Base-by-base conservation (phyloP, 2,113 vertebrate species). In the Vidua macroura region DNA sequence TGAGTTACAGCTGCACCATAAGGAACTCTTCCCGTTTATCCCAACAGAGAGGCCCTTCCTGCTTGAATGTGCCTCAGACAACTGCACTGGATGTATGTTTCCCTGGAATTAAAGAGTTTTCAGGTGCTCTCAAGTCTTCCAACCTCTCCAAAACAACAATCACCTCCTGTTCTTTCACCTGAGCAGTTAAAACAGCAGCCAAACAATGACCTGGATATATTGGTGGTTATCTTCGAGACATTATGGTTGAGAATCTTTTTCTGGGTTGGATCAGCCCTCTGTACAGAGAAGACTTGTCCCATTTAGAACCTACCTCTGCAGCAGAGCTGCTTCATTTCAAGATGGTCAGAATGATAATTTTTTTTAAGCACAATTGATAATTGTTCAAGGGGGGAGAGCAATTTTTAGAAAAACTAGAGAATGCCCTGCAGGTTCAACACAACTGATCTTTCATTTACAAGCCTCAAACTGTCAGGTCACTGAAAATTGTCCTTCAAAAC, bases 401-500 rank as follows among this genome's bases (percentile, higher is more conserved):
- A 51, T 73, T 95, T 80, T 80, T 35, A 88, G 87, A 55, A 90
- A 91, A 95, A 39, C 35, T 74, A 85, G 85, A 80, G 75, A 90
- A 83, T 27, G 59, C 79, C 94, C 90, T 56, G 60, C 43, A 78
- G 93, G 88, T 88, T 93, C 90, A 88, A 74, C 87, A 81, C 63
- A 55, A 91, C 56, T 46, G 72, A 81, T 77, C 68, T 88, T 90
- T 92, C 82, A 74, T 59, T 74, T 69, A 83, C 46, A 77, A 93
- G 76, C 87, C 82, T 87, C 82, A 58, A 80, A 64, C 72, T 88
- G 85, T 63, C 90, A 88, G 90, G 85, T 91, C 92, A 91, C 75
- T 83, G 86, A 56, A 74, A 81, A 80, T n/a, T 78, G 82, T 85
- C 92, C 85, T 94, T 92, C 70, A 88, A 86, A 88, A 94, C 44